Evolutionary conservation across 30 jellyfish, hydroid and myxozoan species (phyloP).

Genomic region (Aurelia sp.): DNA sequence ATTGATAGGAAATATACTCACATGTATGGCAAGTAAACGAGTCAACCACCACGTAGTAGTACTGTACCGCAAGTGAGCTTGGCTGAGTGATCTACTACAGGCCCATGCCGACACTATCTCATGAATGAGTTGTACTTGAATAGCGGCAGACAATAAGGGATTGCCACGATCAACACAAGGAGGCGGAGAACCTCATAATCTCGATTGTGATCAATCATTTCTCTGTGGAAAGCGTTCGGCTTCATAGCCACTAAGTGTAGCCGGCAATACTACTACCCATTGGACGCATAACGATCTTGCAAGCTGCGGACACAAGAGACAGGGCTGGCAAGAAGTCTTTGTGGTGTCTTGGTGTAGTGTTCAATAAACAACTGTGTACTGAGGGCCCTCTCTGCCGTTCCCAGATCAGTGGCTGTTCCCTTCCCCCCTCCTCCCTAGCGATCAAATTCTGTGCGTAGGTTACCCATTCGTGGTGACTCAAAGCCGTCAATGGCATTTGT

Average conservation of each 20-base stretch:
- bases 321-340: too few species aligned
- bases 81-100: slow-evolving; percentile 25
- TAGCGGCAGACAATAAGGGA: slow-evolving; percentile 41
- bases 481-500: too few species aligned
- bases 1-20: not conserved
- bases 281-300: too few species aligned
- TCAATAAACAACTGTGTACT: too few species aligned
- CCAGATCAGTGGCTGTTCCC: too few species aligned
- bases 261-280: slow-evolving; percentile 14
- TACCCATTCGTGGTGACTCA: too few species aligned
- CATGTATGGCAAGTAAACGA: not conserved
- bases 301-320: too few species aligned
- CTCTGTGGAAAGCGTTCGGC: slow-evolving; percentile 30
- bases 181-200: slow-evolving; percentile 48
- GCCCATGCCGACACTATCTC: slow-evolving; percentile 48
- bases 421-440: too few species aligned
- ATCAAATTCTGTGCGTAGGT: too few species aligned
- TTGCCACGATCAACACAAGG: slow-evolving; percentile 41
- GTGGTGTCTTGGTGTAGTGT: too few species aligned
- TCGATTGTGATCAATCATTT: slow-evolving; percentile 35
- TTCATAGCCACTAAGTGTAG: slow-evolving; percentile 20
- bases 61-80: slow-evolving; percentile 29
- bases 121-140: slow-evolving; percentile 36
- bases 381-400: too few species aligned
- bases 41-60: not conserved